Evolutionary conservation across 2,888 invertebrate genomes (phyloP), one percentile per base, ranked within the genome.

Genomic region (Argyresthia albistria): DNA sequence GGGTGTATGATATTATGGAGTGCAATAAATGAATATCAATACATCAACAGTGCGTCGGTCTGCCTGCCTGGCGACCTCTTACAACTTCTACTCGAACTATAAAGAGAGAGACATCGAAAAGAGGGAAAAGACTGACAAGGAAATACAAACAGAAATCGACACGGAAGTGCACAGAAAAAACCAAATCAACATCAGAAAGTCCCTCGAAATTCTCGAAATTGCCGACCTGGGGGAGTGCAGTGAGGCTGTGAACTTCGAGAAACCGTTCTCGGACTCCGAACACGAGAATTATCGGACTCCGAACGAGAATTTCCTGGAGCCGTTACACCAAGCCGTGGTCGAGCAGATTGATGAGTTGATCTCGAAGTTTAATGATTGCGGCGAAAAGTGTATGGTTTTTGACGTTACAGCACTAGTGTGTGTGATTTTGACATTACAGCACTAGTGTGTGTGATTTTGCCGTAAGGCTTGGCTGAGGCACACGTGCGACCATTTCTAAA

Each of bases 291-390:
- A 70, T 59, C 69, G 73, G 58, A 81, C 84, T 35, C 82, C 83
- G 9, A 82, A 70, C 46, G 82, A 80, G 55, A 69, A 66, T 12
- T 80, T 76, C 55, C 49, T 81, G 46, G 83, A 86, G 43, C 80
- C 80, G 0, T 54, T 86, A 58, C 80, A 74, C 50, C 77, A 79
- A 51, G 73, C 77, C 0, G 77, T 87, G 0, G 64, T 70, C 0
- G 76, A 86, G 43, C 84, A 87, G 46, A 87, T 88, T 1, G 83
- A 86, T 56, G 73, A 80, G 55, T 59, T 86, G 59, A 84, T 86
- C 39, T 70, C 80, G 0, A 84, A 82, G 55, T 8, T 39, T 3
- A 39, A 39, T 39, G 10, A 39, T 39, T 3, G 39, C 39, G n/a
- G 8, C 3, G 39, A 39, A 9, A 39, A 39, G 39, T 25, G 25